Evolutionary conservation across 2,888 invertebrate species (phyloP).

Genomic region (Polymixis lichenea): DNA sequence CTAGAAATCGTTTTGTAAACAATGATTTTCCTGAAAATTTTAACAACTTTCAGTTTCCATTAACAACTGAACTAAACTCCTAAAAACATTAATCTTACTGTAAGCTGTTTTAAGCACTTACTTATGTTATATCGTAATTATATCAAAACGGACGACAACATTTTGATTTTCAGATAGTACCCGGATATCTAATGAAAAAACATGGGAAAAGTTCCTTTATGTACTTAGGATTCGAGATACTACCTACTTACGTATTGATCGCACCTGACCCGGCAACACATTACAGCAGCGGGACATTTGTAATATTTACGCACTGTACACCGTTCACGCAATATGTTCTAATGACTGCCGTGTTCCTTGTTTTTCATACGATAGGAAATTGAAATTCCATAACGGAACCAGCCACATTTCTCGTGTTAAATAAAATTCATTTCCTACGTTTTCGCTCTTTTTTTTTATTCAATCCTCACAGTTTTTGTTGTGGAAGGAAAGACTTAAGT

Average conservation of each 20-base stretch:
- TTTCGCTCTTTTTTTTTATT: conserved; percentile 26
- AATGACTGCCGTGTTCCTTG: conserved; percentile 29
- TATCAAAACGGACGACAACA: background rate
- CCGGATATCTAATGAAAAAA: conserved; percentile 11
- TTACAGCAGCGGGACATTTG: conserved; percentile 20
- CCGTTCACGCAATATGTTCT: conserved; percentile 16
- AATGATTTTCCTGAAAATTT: background rate
- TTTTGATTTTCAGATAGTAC: background rate
- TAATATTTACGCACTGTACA: conserved; percentile 13
- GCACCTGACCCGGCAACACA: conserved; percentile 38
- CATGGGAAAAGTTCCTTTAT: conserved; percentile 21
- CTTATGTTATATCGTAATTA: background rate
- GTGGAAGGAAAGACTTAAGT: background rate
- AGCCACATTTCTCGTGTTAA: conserved; percentile 34
- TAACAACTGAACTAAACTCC: background rate
- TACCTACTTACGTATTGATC: conserved; percentile 46
- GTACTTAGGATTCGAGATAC: conserved; percentile 26
- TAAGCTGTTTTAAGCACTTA: too few relatives aligned
- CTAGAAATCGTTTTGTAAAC: background rate
- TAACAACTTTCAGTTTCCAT: background rate
- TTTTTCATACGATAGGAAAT: conserved; percentile 39
- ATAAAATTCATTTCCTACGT: conserved; percentile 30
- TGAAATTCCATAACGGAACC: conserved; percentile 30
- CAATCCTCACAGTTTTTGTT: conserved; percentile 13
- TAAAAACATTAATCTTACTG: background rate